These are phyloP conservation scores for Cheiracanthium punctorium DNA, from an alignment of 2,888 invertebrate genomes.

Conservation along the genomic window DNA sequence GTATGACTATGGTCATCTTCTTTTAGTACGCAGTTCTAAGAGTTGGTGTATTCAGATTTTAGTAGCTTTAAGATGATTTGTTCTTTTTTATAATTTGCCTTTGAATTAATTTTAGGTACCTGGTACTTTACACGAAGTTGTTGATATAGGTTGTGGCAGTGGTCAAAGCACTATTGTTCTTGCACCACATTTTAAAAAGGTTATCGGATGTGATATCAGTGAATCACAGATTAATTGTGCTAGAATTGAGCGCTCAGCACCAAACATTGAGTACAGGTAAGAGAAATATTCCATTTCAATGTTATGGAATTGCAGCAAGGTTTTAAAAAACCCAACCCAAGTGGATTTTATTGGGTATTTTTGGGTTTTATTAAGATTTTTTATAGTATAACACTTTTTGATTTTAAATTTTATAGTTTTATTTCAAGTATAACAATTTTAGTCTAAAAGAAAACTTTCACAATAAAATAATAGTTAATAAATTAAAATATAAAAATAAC, in stretches of 20 bases:
- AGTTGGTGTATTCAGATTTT: neutral
- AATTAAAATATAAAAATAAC: no score
- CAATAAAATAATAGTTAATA: no score
- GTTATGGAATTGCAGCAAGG: neutral
- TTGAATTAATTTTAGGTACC: neutral
- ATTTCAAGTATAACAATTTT: no score
- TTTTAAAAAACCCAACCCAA: no score
- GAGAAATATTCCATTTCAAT: neutral
- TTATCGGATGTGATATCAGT: conserved; percentile 78
- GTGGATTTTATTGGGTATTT: no score
- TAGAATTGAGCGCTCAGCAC: conserved; percentile 72
- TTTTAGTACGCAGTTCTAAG: neutral
- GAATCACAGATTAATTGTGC: conserved; percentile 76
- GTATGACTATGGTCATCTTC: neutral
- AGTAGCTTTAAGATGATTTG: neutral
- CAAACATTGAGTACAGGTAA: conserved; percentile 74
- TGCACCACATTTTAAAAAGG: conserved; percentile 76
- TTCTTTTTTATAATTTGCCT: neutral
- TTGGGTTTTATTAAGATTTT: no score
- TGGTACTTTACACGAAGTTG: conserved; percentile 73
- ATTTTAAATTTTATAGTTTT: no score
- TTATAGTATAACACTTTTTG: no score
- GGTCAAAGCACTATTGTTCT: conserved; percentile 78
- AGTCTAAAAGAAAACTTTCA: no score
- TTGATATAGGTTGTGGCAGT: conserved; percentile 79